Evolutionary conservation across 2,797 vertebrate genomes (phyloP), one percentile per base, ranked within the genome.

Genomic region (Myiotriccus ornatus): DNA sequence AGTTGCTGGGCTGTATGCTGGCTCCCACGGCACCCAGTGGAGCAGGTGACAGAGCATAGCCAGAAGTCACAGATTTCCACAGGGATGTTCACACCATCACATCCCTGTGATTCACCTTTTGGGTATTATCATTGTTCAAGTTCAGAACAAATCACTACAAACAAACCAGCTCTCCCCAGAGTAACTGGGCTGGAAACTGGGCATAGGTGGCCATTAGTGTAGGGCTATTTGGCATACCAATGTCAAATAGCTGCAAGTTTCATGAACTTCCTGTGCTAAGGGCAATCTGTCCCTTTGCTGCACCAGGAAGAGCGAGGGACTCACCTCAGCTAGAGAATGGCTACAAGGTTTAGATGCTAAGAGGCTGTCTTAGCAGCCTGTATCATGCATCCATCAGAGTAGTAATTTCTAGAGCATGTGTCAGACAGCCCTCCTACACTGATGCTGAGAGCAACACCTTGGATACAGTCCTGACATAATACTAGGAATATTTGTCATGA

Each of bases 211-310:
- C 47, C 53, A 52, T 56, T 65, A 9, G 10, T 5, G 9, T 32
- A 73, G 39, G 41, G 16, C 7, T 44, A 47, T 65, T 75, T 50
- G 37, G 21, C 19, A 7, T 53, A 32, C 35, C 17, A 17, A 25
- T 62, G 50, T n/a, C 1, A 9, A 62, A 41, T 35, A 86, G 39
- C 56, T 83, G 71, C 71, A 87, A 49, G 27, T 15, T 41, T 16
- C 41, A 41, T 41, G 41, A 41, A 15, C 41, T 80, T 25, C 20
- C 3, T 1, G 56, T 73, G 52, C 30, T 39, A 5, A 22, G 24
- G 4, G 5, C 0, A 0, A 9, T 22, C 0, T 0, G 4, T n/a
- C 5, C 23, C 16, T 23, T 53, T 2, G 1, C n/a, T 57, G 35
- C 53, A 25, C 19, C 50, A 57, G 57, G 19, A 53, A 32, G 50